phyloP scores from a whole-genome alignment of 2,113 vertebrate genomes.

The Puffinus mauretanicus region DNA sequence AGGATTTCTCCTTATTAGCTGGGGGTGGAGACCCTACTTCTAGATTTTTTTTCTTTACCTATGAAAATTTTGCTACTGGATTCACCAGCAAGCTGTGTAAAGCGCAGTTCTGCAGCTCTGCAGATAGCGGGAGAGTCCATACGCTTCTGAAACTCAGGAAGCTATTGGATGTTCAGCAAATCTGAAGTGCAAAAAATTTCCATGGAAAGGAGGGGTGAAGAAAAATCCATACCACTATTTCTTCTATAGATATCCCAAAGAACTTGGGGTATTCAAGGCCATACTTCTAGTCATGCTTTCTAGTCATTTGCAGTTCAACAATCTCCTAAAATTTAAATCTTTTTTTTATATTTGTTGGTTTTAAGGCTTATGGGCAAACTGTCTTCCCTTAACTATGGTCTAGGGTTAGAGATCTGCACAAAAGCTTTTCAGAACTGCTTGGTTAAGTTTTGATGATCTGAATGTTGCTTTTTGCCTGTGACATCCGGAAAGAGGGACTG shows the following conservation, averaged over 20 bases:
- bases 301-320: neutral
- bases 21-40: neutral
- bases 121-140: neutral
- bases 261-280: neutral
- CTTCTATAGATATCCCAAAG: neutral
- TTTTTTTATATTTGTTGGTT: neutral
- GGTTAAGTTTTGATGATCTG: neutral
- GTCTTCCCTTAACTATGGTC: neutral
- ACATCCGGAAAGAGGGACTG: neutral
- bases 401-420: neutral
- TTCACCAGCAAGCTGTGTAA: neutral
- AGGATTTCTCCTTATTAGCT: neutral
- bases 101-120: neutral
- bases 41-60: neutral
- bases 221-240: neutral
- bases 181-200: neutral
- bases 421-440: neutral
- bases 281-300: neutral
- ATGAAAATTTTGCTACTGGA: neutral
- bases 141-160: neutral
- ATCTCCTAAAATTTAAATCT: neutral
- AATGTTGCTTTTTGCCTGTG: neutral
- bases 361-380: neutral
- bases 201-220: neutral
- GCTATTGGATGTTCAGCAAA: neutral